A percentile compares a stretch with the other conserved stretches of the same genome.
Conservation (phyloP, 2,113 vertebrate genomes). For the Aviceda subcristata region DNA sequence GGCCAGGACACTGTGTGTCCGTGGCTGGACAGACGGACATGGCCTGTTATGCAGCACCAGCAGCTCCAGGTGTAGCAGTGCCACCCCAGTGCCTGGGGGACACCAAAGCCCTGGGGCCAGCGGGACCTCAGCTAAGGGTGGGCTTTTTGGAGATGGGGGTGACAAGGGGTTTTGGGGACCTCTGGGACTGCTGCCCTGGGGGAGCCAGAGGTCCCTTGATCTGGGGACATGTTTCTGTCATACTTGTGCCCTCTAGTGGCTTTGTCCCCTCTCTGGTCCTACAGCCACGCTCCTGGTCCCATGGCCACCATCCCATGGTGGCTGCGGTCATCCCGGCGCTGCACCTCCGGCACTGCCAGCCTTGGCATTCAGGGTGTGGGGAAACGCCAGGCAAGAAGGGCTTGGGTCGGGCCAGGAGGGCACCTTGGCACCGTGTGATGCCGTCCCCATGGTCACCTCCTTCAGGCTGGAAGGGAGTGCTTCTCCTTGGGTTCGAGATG, state of each 20-base stretch:
- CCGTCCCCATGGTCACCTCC: not conserved
- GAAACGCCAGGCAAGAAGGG: not conserved
- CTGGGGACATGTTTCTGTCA: not conserved
- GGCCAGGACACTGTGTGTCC: not conserved
- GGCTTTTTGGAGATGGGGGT: not conserved
- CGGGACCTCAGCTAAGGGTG: not conserved
- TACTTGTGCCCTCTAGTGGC: constrained; percentile 59
- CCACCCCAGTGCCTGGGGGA: not conserved
- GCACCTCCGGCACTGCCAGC: not conserved
- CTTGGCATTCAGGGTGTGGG: not conserved
- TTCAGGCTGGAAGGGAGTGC: not conserved
- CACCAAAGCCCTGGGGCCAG: no score
- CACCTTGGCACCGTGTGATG: accelerated
- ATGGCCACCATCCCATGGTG: accelerated
- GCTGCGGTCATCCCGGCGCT: accelerated
- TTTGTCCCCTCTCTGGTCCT: not conserved
- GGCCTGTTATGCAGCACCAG: accelerated
- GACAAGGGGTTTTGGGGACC: not conserved
- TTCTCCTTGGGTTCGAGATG: not conserved
- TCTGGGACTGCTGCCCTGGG: not conserved
- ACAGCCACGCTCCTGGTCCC: not conserved
- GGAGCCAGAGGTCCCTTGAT: not conserved
- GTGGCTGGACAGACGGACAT: accelerated
- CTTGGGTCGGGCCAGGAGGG: not conserved
- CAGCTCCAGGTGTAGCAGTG: not conserved